Conservation (phyloP, 2,888 invertebrate genomes). For the Hybos culiciformis region DNA sequence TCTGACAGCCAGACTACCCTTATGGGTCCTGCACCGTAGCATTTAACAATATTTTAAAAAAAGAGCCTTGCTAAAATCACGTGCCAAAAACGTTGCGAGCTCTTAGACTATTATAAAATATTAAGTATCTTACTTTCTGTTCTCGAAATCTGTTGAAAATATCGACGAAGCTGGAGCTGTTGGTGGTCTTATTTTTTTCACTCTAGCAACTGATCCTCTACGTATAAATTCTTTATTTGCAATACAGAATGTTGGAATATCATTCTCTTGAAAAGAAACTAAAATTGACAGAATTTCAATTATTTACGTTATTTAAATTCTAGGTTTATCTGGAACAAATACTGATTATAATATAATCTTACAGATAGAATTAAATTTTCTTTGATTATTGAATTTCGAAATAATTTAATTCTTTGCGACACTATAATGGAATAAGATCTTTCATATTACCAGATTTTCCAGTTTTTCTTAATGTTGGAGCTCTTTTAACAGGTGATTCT, state of each 20-base stretch:
- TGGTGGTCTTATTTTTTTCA: conserved; percentile 32
- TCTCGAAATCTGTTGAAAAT: conserved; percentile 20
- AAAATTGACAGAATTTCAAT: conserved; percentile 10
- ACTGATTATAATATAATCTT: no score
- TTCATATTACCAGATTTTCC: conserved; percentile 32
- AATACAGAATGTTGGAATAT: conserved; percentile 28
- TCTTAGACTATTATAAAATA: no score
- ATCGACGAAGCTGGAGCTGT: conserved; percentile 33
- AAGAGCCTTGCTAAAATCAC: no score
- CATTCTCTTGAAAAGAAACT: conserved; percentile 37
- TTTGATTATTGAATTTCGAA: no score
- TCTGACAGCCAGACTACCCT: no score
- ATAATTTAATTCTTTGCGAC: no score
- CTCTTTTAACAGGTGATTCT: conserved; percentile 13
- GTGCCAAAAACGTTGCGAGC: no score
- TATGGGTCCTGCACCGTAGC: no score
- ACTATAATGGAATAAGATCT: background rate
- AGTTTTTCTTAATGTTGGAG: conserved; percentile 29
- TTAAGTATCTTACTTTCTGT: conserved; percentile 11
- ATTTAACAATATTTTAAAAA: no score
- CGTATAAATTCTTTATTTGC: conserved; percentile 31
- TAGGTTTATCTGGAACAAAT: no score
- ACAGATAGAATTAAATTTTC: no score
- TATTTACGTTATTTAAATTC: no score
- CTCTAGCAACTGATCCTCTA: conserved; percentile 31